Evolutionary conservation across 2,888 invertebrate species (phyloP), one percentile per base, ranked within the genome.

Genomic region (Drosophila incognita): DNA sequence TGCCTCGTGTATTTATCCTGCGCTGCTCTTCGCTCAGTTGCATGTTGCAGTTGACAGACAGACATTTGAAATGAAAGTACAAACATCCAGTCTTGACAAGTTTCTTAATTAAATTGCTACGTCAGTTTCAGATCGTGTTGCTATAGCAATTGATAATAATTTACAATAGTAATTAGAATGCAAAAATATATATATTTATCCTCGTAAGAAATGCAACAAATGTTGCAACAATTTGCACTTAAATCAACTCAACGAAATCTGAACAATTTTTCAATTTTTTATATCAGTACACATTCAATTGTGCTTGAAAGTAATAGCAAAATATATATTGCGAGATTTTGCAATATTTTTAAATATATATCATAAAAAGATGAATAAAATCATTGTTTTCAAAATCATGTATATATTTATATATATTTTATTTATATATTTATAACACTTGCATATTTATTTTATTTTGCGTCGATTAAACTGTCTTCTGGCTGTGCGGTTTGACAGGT

Each of bases 141-240:
- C n/a, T n/a, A 4, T 11, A 5, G 11, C n/a, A 40, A 40, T 40
- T 2, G 13, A 18, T 2, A 18, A 18, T 2, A 0, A 8, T 18
- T 8, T 18, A 18, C 4, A 18, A 18, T 27, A 27, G 4, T 27
- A 27, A 27, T 27, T 27, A 27, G 27, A 27, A 0, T 38, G n/a
- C 0, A 1, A n/a, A n/a, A 10, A 40, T n/a, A 0, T n/a, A n/a
- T 4, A 10, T 40, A 13, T 13, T 13, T 35, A 33, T n/a, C 0
- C 8, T 1, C 31, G 6, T 31, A 10, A 40, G 40, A 4, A n/a
- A 4, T n/a, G 4, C n/a, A 10, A 40, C n/a, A n/a, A n/a, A 40
- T 10, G 1, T n/a, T 10, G n/a, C 1, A 40, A 40, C 10, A 4
- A 18, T 8, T 18, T 18, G 0, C 8, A 38, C 1, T 4, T 40